A percentile compares a stretch with the other conserved stretches of the same genome.
phyloP scores from a whole-genome alignment of 2,113 vertebrate species.

The Callionymus lyra region DNA sequence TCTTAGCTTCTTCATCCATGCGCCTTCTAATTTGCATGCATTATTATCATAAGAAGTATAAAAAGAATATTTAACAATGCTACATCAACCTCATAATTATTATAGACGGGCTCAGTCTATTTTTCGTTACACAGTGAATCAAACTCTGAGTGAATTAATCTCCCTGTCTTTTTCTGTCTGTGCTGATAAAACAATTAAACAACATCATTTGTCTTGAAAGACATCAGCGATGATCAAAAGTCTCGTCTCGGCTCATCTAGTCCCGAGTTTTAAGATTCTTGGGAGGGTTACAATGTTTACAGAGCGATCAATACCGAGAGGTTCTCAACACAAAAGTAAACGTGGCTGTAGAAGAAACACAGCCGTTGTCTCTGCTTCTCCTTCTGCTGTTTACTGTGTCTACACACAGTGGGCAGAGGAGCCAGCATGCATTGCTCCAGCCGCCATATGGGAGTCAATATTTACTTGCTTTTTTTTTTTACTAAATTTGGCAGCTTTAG shows the following conservation, averaged over 20 bases:
- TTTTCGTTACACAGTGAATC: slow-evolving; percentile 2
- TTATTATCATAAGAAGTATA: too few species aligned
- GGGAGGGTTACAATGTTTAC: slow-evolving; percentile 4
- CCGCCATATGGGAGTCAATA: slow-evolving; percentile 53
- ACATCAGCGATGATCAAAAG: slow-evolving; percentile 5
- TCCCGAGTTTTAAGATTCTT: slow-evolving; percentile 16
- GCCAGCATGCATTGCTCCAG: slow-evolving; percentile 14
- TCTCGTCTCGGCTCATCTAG: not conserved
- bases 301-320: slow-evolving; percentile 13
- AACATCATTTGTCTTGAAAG: slow-evolving; percentile 3
- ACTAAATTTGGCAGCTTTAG: slow-evolving; percentile 35
- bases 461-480: slow-evolving; percentile 38
- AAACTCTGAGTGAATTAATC: slow-evolving; percentile 3
- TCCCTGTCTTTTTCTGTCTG: not conserved
- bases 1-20: too few species aligned
- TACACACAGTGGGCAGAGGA: slow-evolving; percentile 7
- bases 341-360: slow-evolving; percentile 31
- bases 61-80: not conserved
- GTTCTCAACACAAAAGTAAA: slow-evolving; percentile 37
- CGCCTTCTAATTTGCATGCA: too few species aligned
- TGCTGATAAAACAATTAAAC: slow-evolving; percentile 9
- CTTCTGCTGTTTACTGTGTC: not conserved
- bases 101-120: not conserved
- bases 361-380: slow-evolving; percentile 31
- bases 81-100: slow-evolving; percentile 2